These are phyloP conservation scores for Pardosa pseudoannulata DNA, from an alignment of 2,888 invertebrate genomes.

Conservation along the genomic window DNA sequence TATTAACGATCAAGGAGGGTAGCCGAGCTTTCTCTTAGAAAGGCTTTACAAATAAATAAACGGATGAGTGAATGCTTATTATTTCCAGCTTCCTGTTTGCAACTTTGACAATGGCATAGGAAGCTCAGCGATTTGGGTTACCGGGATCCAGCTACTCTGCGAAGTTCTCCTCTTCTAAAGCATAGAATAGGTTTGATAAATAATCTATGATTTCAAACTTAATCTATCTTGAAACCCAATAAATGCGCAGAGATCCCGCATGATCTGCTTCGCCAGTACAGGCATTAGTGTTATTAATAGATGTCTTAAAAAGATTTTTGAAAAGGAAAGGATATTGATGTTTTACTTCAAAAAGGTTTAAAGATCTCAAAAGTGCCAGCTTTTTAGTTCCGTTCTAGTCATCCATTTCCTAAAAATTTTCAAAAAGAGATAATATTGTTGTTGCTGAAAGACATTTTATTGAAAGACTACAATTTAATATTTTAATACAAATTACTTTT, in stretches of 20 bases:
- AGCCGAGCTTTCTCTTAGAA: neutral
- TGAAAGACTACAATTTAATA: too few relatives aligned
- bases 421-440: too few relatives aligned
- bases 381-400: neutral
- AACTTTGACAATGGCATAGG: neutral
- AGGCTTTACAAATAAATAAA: neutral
- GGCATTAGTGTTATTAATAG: neutral
- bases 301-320: neutral
- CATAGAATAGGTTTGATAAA: neutral
- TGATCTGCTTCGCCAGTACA: neutral
- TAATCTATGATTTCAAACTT: conserved; percentile 2
- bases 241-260: neutral
- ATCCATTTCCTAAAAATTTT: neutral
- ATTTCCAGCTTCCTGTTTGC: conserved; percentile 4
- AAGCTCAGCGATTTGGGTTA: neutral
- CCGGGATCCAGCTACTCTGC: neutral
- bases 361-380: neutral
- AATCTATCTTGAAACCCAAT: neutral
- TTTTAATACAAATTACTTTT: too few relatives aligned
- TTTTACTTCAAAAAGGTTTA: neutral
- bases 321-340: conserved; percentile 2
- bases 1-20: too few relatives aligned
- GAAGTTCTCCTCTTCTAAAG: neutral
- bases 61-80: conserved; percentile 1
- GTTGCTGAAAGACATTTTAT: too few relatives aligned